Evolutionary conservation across 2,888 invertebrate species (phyloP).

Genomic region (Acronicta leporina): DNA sequence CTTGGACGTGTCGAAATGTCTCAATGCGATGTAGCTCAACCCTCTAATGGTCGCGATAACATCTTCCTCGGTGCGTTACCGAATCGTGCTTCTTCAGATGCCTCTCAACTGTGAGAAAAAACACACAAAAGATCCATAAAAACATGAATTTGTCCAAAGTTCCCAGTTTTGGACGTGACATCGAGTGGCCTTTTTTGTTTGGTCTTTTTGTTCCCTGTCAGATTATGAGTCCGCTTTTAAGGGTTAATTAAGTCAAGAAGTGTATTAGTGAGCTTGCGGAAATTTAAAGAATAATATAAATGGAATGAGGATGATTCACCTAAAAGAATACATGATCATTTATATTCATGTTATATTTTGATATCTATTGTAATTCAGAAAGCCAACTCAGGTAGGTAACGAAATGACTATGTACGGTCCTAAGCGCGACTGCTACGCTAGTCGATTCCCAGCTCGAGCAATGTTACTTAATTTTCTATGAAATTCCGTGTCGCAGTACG

Average conservation of each 20-base stretch:
- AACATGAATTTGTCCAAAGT: slow-evolving; percentile 83
- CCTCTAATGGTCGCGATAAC: slow-evolving; percentile 85
- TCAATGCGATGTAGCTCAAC: slow-evolving; percentile 76
- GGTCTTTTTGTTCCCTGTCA: slow-evolving; percentile 75
- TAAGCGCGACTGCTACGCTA: too few species aligned
- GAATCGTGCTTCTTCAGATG: slow-evolving; percentile 86
- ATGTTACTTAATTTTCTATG: too few species aligned
- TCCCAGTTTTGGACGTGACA: slow-evolving; percentile 83
- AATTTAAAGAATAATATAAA: slow-evolving; percentile 64
- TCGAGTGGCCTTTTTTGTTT: slow-evolving; percentile 79
- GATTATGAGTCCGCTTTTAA: slow-evolving; percentile 81
- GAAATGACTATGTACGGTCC: too few species aligned
- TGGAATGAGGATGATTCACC: slow-evolving; percentile 62
- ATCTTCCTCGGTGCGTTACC: slow-evolving; percentile 85
- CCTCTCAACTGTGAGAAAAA: slow-evolving; percentile 86
- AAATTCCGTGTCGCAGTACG: too few species aligned
- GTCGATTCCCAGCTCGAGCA: too few species aligned
- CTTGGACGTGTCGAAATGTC: slow-evolving; percentile 84
- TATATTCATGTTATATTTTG: slow-evolving; percentile 9
- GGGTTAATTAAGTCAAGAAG: slow-evolving; percentile 84
- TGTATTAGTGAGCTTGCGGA: slow-evolving; percentile 80
- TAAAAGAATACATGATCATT: slow-evolving; percentile 48
- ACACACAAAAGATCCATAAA: slow-evolving; percentile 84
- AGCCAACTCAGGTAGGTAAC: too few species aligned
- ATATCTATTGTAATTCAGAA: too few species aligned